phyloP scores from a whole-genome alignment of 2,113 vertebrate species.

The Proteles cristata region DNA sequence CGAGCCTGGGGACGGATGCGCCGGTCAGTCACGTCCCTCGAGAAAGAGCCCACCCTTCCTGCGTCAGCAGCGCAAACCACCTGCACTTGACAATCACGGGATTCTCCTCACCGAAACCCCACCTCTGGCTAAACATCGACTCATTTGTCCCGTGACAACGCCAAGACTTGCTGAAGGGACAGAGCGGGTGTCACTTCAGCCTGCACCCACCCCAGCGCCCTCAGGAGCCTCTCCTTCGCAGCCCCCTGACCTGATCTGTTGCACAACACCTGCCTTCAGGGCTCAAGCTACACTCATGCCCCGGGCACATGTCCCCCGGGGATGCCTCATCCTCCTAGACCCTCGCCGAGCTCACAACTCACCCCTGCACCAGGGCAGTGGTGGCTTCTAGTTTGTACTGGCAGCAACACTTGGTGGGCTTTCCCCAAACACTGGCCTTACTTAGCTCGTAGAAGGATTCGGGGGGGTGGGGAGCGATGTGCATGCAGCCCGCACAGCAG shows the following conservation, averaged over 20 bases:
- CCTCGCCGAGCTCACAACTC: background rate
- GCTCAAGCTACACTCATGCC: background rate
- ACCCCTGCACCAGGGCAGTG: too few relatives aligned
- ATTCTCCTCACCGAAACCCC: background rate
- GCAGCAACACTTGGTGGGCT: background rate
- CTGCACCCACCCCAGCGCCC: rapidly evolving
- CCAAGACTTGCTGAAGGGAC: rapidly evolving
- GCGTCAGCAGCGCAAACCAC: too few relatives aligned
- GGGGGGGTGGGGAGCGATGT: too few relatives aligned
- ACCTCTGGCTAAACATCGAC: background rate
- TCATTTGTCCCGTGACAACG: too few relatives aligned
- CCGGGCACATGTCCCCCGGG: background rate
- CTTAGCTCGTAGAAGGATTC: background rate
- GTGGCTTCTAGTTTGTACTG: background rate
- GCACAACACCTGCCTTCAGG: background rate
- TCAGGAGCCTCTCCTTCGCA: background rate
- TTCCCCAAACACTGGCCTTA: rapidly evolving
- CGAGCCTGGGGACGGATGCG: constrained; percentile 73
- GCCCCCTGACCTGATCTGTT: background rate
- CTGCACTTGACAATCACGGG: rapidly evolving
- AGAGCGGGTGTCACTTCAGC: rapidly evolving
- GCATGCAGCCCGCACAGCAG: rapidly evolving
- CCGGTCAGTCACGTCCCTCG: rapidly evolving
- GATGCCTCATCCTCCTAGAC: rapidly evolving
- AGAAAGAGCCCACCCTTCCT: rapidly evolving